phyloP scores from a whole-genome alignment of 2,888 invertebrate genomes.

The Thelaira solivaga region DNA sequence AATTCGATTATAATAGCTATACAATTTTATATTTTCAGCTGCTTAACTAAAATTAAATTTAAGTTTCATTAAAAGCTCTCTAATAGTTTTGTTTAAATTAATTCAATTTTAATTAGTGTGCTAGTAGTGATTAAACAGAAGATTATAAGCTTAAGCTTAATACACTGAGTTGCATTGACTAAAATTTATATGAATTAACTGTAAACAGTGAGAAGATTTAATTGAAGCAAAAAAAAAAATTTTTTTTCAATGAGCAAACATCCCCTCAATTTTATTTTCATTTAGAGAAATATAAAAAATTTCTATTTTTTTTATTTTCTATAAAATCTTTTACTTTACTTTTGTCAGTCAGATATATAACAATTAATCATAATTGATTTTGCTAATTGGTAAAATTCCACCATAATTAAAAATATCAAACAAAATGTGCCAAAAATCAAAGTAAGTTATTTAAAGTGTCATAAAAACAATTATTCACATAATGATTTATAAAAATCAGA shows the following conservation, averaged over 20 bases:
- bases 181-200: too few species aligned
- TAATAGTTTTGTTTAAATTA: not conserved
- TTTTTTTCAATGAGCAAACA: too few species aligned
- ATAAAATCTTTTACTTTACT: not conserved
- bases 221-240: too few species aligned
- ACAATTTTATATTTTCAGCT: constrained; percentile 8
- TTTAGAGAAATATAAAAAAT: too few species aligned
- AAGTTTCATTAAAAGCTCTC: constrained; percentile 46
- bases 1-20: constrained; percentile 5
- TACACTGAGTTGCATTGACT: too few species aligned
- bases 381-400: not conserved
- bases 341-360: not conserved
- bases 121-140: too few species aligned
- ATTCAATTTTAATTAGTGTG: constrained; percentile 6
- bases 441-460: constrained; percentile 38
- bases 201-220: too few species aligned
- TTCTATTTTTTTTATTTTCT: too few species aligned
- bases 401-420: constrained; percentile 23
- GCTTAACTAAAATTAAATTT: not conserved
- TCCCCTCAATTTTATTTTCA: too few species aligned
- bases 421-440: constrained; percentile 21
- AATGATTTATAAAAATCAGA: constrained; percentile 9
- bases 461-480: constrained; percentile 34
- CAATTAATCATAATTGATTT: constrained; percentile 7
- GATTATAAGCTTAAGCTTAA: too few species aligned